Percentiles rank a stretch among this genome's conserved stretches.
phyloP scores from a whole-genome alignment of 2,888 invertebrate genomes.

The Micoletzkya japonica region DNA sequence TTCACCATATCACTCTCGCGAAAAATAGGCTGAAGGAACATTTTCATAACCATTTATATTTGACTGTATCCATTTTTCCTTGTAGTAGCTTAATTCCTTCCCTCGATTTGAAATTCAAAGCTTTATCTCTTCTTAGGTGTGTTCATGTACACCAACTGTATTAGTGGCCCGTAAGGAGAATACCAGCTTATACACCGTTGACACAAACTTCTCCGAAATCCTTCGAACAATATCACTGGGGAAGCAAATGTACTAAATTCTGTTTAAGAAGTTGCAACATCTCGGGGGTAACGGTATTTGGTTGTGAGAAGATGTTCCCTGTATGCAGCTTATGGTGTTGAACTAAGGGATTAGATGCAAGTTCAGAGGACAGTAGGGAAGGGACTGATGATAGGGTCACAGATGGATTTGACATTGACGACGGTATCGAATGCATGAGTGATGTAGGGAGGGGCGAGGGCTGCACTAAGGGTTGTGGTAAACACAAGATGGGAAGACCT shows the following conservation, averaged over 20 bases:
- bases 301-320: no score
- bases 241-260: neutral
- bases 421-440: neutral
- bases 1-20: no score
- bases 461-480: neutral
- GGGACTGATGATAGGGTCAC: neutral
- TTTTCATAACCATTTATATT: no score
- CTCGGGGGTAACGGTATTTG: slow-evolving; percentile 6
- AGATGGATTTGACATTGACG: neutral
- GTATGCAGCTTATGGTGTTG: no score
- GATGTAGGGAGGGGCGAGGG: neutral
- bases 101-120: no score
- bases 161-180: no score
- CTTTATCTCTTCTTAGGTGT: no score
- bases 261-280: slow-evolving; percentile 3
- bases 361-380: neutral
- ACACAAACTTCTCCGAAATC: neutral
- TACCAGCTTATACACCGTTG: no score
- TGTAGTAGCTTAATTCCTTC: no score
- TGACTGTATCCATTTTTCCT: no score
- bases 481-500: slow-evolving; percentile 9
- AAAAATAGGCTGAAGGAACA: no score
- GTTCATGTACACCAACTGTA: no score
- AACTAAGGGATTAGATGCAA: neutral
- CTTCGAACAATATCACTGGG: neutral